phyloP scores from a whole-genome alignment of 2,888 invertebrate species.

The Saturnia pavonia region DNA sequence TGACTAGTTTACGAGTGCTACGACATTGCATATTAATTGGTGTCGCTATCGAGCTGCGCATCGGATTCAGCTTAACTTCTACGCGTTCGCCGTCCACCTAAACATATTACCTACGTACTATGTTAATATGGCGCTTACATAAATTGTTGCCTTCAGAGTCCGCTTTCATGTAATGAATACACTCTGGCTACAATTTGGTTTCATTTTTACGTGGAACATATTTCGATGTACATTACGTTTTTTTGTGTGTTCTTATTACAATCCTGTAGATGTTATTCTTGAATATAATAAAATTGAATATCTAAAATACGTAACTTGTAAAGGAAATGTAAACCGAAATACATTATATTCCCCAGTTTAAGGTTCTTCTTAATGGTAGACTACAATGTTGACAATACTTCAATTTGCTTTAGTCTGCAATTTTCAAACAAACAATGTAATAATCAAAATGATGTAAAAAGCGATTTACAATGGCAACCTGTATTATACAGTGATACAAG shows the following conservation, averaged over 20 bases:
- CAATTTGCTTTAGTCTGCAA: not conserved
- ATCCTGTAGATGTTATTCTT: not conserved
- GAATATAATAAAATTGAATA: not conserved
- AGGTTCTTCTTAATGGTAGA: not conserved
- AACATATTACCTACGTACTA: conserved; percentile 11
- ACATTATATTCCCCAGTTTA: too few species aligned
- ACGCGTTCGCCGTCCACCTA: conserved; percentile 27
- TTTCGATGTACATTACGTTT: not conserved
- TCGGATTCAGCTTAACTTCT: conserved; percentile 69
- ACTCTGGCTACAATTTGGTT: not conserved
- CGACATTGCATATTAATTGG: conserved; percentile 81
- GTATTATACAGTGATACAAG: too few species aligned
- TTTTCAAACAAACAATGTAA: not conserved
- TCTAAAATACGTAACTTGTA: too few species aligned
- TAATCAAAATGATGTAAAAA: too few species aligned
- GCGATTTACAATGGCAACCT: too few species aligned
- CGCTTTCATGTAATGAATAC: not conserved
- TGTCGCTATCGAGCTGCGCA: conserved; percentile 73
- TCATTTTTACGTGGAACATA: not conserved
- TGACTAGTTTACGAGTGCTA: conserved; percentile 79
- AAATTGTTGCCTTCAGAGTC: not conserved
- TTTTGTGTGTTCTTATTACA: not conserved
- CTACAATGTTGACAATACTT: not conserved
- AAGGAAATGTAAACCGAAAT: too few species aligned
- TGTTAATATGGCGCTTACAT: not conserved